Conservation (phyloP, 2,888 invertebrate genomes). For the Coelogynopora nodosa region DNA sequence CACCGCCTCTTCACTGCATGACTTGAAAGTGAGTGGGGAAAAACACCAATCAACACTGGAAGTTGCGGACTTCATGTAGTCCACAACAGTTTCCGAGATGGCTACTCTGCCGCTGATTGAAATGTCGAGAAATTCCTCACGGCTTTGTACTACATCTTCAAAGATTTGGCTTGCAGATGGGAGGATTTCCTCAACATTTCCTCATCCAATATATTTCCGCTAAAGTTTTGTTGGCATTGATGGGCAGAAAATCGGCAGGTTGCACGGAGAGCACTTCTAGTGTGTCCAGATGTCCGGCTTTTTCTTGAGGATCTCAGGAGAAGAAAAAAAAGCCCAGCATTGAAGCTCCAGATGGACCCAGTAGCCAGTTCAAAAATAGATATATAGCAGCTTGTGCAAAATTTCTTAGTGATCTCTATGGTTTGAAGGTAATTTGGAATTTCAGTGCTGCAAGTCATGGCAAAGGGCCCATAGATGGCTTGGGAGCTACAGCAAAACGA, state of each 20-base stretch:
- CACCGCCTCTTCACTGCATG: background rate
- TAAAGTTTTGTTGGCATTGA: slow-evolving; percentile 49
- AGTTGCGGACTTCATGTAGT: slow-evolving; percentile 49
- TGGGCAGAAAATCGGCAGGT: background rate
- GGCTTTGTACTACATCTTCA: slow-evolving; percentile 52
- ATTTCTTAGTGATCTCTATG: too few relatives aligned
- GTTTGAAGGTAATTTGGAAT: too few relatives aligned
- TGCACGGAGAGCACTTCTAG: background rate
- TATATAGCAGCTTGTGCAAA: too few relatives aligned
- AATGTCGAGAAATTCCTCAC: slow-evolving; percentile 49
- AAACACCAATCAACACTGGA: slow-evolving; percentile 46
- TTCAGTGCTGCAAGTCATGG: too few relatives aligned
- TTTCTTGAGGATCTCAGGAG: too few relatives aligned
- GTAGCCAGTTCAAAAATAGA: too few relatives aligned
- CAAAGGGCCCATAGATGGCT: too few relatives aligned
- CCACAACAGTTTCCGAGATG: slow-evolving; percentile 49
- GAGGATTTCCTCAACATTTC: slow-evolving; percentile 50
- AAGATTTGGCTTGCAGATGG: slow-evolving; percentile 52
- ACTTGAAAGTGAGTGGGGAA: background rate
- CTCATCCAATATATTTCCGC: slow-evolving; percentile 49
- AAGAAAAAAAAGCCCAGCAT: too few relatives aligned
- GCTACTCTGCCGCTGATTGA: slow-evolving; percentile 46
- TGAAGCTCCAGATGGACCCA: too few relatives aligned
- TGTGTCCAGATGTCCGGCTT: too few relatives aligned
- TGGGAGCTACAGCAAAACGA: too few relatives aligned